Base-by-base conservation (phyloP, 2,113 vertebrate species). In the Oryzias curvinotus region DNA sequence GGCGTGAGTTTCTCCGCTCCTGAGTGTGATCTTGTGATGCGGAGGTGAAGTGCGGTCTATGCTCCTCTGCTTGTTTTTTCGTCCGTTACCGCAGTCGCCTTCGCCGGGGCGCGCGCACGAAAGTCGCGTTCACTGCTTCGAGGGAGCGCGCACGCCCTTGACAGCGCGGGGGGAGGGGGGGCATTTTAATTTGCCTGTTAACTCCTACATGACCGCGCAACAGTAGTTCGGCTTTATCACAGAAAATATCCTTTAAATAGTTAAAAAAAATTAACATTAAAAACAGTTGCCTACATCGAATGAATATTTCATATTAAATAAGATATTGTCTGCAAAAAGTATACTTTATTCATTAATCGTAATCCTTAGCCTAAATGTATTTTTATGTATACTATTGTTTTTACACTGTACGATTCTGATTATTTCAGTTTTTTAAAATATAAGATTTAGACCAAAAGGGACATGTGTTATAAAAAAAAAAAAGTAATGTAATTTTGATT, bases 91-190 rank as follows among this genome's bases (percentile, higher is more conserved):
- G 90, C 89, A 88, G 81, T 92, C 87, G 78, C 83, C 84, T 89
- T 82, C 77, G 18, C 14, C 68, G 81, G 60, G 61, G 76, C 41
- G 71, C 87, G 92, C 89, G 91, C 91, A 74, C 58, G 49, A 15
- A 48, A 43, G 49, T 68, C 82, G 84, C 85, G 87, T 83, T 81
- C 81, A 78, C 78, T 61, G 28, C 14, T 23, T 54, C 53, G 18
- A 82, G 68, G 77, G 71, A 42, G 68, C 77, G 87, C 87, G 89
- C 89, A 89, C 91, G 85, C 66, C 73, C 80, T 87, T 87, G 75
- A 63, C 61, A 52, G 46, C 52, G 50, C 42, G 13, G 51, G 50
- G 14, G 47, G 30, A 41, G 43, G 55, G 51, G 21, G 21, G 25
- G 23, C 21, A 19, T 23, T 2, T 25, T 17, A 4, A 45, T 63